phyloP scores from a whole-genome alignment of 2,797 vertebrate species.

The Pantherophis vulpinus region DNA sequence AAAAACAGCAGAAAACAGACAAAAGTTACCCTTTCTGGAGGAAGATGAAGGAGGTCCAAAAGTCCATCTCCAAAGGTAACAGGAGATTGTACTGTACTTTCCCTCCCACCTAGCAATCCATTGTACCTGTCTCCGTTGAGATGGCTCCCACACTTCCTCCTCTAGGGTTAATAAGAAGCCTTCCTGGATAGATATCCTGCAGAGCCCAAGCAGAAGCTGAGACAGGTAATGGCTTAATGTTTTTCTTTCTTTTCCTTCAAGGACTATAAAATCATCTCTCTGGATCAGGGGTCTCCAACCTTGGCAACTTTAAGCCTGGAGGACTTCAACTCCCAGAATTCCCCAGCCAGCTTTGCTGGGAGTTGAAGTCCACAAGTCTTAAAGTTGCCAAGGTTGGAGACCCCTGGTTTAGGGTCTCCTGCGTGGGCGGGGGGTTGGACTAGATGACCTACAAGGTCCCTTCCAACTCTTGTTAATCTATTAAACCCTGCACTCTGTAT shows the following conservation, averaged over 20 bases:
- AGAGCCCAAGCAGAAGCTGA: background rate
- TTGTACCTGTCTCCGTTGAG: background rate
- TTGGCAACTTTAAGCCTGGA: too few species aligned
- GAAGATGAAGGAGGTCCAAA: background rate
- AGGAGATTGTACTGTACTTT: background rate
- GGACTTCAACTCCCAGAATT: too few species aligned
- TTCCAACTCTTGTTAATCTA: background rate
- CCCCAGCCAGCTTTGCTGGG: too few species aligned
- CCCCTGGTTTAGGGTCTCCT: too few species aligned
- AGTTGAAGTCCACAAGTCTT: too few species aligned
- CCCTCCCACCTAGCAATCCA: accelerated
- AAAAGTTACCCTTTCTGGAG: background rate
- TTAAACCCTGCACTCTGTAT: background rate
- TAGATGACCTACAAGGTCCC: too few species aligned
- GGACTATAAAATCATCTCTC: too few species aligned
- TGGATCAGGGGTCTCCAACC: too few species aligned
- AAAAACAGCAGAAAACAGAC: background rate
- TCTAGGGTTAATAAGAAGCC: background rate
- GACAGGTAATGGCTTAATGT: background rate
- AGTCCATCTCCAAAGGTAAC: background rate
- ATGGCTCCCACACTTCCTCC: background rate
- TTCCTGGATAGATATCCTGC: background rate
- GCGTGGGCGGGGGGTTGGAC: too few species aligned
- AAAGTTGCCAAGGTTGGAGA: too few species aligned
- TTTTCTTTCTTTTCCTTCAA: background rate